These are phyloP conservation scores for Polypterus bichir DNA, from an alignment of 2,113 vertebrate genomes.

Conservation along the genomic window DNA sequence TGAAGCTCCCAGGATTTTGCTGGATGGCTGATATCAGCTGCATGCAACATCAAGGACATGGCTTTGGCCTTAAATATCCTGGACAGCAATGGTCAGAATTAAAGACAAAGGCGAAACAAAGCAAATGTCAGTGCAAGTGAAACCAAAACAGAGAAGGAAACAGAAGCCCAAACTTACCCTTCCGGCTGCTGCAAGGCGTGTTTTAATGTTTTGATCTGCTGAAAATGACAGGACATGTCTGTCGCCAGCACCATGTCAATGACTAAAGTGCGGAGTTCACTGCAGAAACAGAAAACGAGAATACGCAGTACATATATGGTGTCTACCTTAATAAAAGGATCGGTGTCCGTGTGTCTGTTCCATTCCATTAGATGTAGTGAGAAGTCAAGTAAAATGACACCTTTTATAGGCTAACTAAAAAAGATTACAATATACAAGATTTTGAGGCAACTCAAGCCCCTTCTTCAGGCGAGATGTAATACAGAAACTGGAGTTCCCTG, in stretches of 20 bases:
- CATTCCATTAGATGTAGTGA: too few relatives aligned
- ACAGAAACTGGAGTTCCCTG: too few relatives aligned
- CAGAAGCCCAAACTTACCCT: constrained; percentile 51
- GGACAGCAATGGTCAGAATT: constrained; percentile 14
- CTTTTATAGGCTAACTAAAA: too few relatives aligned
- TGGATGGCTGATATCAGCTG: constrained; percentile 91
- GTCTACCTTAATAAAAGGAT: too few relatives aligned
- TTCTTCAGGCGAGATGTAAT: too few relatives aligned
- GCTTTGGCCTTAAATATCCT: constrained; percentile 90
- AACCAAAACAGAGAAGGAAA: constrained; percentile 1
- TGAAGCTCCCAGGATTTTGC: constrained; percentile 84
- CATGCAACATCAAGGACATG: constrained; percentile 85
- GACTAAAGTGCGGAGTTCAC: constrained; percentile 77
- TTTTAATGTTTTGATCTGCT: constrained; percentile 88
- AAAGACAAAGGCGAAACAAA: too few relatives aligned
- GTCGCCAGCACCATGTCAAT: constrained; percentile 95
- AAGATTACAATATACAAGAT: too few relatives aligned
- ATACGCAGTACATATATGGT: too few relatives aligned
- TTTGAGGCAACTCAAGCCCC: too few relatives aligned
- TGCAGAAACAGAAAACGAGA: constrained; percentile 30
- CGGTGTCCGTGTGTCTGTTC: too few relatives aligned
- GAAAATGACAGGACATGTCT: constrained; percentile 94
- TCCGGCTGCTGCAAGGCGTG: constrained; percentile 77
- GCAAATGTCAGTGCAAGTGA: too few relatives aligned
- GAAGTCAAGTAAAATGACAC: too few relatives aligned